Conservation (phyloP, 2,113 vertebrate genomes). For the Maccullochella peelii region DNA sequence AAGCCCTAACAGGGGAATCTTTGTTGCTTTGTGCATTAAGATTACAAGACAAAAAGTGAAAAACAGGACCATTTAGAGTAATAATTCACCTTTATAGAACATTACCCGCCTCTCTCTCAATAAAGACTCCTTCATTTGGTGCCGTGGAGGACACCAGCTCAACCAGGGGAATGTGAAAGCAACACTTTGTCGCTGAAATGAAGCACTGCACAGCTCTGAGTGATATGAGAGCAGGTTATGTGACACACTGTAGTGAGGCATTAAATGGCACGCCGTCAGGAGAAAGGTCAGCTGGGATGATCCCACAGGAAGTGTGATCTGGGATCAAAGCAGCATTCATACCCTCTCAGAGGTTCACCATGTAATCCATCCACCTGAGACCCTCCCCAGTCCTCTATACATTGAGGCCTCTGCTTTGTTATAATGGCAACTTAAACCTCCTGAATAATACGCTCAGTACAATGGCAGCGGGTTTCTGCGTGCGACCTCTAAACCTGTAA, state of each 20-base stretch:
- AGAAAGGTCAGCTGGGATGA: constrained; percentile 30
- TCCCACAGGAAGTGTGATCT: constrained; percentile 58
- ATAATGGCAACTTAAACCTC: constrained; percentile 43
- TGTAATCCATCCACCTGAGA: constrained; percentile 60
- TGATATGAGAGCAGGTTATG: constrained; percentile 43
- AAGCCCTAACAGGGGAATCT: background rate
- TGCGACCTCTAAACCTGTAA: constrained; percentile 26
- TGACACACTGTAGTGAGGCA: constrained; percentile 21
- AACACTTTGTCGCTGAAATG: constrained; percentile 30
- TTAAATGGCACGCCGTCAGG: constrained; percentile 35
- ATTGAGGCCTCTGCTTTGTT: constrained; percentile 54
- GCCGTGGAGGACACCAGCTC: constrained; percentile 42
- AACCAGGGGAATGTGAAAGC: constrained; percentile 43
- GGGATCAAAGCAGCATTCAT: constrained; percentile 56
- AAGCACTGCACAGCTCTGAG: background rate
- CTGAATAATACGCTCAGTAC: constrained; percentile 19
- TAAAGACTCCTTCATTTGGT: constrained; percentile 49
- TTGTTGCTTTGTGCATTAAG: constrained; percentile 23
- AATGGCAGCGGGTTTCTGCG: constrained; percentile 49
- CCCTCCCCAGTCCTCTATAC: constrained; percentile 20
- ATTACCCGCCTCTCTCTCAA: background rate
- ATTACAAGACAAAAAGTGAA: constrained; percentile 9
- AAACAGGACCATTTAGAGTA: constrained; percentile 8
- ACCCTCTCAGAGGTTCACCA: constrained; percentile 27
- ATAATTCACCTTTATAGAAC: constrained; percentile 53